Evolutionary conservation across 64 coral and sea anemone genomes (phyloP), one percentile per base, ranked within the genome.

Genomic region (Pachyseris speciosa): DNA sequence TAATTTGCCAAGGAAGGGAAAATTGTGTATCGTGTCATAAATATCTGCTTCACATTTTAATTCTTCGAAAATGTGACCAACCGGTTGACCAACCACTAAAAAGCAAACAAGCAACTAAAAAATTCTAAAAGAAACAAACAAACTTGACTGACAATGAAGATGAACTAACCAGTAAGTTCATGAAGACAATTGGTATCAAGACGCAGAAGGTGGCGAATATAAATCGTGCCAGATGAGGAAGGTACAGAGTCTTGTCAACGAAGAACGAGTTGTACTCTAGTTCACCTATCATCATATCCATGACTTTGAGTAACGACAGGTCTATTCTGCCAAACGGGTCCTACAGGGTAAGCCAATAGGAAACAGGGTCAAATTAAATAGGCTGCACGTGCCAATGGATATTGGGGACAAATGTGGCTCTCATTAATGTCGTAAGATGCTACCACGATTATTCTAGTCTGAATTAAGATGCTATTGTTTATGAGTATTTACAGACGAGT

Each of bases 251-350:
- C 58, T 96, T 91, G 50, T 96, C 94, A 27, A 96, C 90, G 79
- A 96, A 96, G 38, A 96, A 96, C 10, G 77, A 74, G 17, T 51
- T 90, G 72, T 89, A 96, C 13, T 96, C 94, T 34, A 96, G 36
- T 64, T 96, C 94, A 5, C 94, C 94, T 6, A 90, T 76, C 94
- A 85, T 93, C 94, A 96, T 96, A 7, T 86, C 90, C 36, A 93
- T 29, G 0, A 96, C 86, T 44, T 96, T 96, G 9, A 89, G 53
- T 25, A 84, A 24, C 1, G 94, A 84, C 28, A 85, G 3, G 9
- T 31, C 37, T 33, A 96, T 15, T 17, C 37, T 58, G 24, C 28
- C 39, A 60, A 89, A 96, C 11, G 94, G 72, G 5, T 91, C 86
- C 64, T 96, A 33, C 81, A 55, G 47, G 20, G 9, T n/a, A n/a